These are phyloP conservation scores for Lepidotrigona ventralis DNA, from an alignment of 1,140 invertebrate genomes.

Conservation along the genomic window DNA sequence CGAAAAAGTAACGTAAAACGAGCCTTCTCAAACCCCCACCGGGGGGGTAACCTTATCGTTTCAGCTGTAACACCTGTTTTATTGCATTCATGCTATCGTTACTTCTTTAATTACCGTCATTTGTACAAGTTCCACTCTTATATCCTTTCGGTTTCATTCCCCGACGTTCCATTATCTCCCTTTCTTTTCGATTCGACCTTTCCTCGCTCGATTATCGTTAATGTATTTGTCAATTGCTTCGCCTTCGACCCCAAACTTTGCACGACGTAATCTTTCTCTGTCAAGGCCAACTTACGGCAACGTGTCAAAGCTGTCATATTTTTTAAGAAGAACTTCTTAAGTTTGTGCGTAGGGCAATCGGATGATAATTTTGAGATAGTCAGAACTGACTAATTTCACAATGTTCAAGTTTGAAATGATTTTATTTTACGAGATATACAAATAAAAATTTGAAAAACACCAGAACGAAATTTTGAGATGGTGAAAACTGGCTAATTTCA, in stretches of 20 bases:
- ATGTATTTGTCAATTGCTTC: neutral
- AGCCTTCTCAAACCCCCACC: neutral
- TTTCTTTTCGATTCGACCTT: neutral
- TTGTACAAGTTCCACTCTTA: neutral
- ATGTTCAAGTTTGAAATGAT: too few species aligned
- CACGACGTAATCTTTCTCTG: too few species aligned
- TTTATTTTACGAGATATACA: too few species aligned
- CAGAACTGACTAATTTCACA: too few species aligned
- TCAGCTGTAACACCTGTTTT: slow-evolving; percentile 10
- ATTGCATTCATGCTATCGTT: slow-evolving; percentile 13
- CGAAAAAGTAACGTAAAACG: neutral
- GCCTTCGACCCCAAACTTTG: neutral
- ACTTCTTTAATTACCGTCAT: slow-evolving; percentile 17
- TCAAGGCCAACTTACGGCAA: neutral
- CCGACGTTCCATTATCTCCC: neutral
- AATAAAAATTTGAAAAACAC: too few species aligned
- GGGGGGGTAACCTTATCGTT: slow-evolving; percentile 14
- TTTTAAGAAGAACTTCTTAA: too few species aligned
- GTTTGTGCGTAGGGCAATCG: too few species aligned
- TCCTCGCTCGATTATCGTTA: neutral
- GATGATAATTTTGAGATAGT: too few species aligned
- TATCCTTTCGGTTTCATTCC: neutral
- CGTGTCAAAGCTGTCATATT: too few species aligned
- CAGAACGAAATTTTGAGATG: too few species aligned
- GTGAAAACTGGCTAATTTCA: too few species aligned